Evolutionary conservation across 2,888 invertebrate genomes (phyloP).

Genomic region (Tyria jacobaeae): DNA sequence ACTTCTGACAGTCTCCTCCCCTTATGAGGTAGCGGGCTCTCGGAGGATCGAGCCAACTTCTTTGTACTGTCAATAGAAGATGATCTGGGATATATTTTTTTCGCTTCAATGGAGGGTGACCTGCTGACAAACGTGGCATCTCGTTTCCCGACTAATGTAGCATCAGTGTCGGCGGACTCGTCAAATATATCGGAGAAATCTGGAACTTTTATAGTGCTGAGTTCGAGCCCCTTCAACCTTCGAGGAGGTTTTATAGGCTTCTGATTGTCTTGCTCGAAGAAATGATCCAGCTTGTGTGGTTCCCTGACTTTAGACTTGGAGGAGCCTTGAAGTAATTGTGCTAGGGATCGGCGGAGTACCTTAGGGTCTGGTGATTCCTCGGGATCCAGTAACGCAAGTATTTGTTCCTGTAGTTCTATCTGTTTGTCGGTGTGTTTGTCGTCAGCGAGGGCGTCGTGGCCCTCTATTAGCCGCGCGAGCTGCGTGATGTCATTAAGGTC

Average conservation of each 20-base stretch:
- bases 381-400: conserved; percentile 71
- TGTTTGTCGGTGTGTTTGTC: conserved; percentile 62
- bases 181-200: conserved; percentile 60
- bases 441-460: conserved; percentile 63
- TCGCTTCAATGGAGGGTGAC: conserved; percentile 42
- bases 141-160: conserved; percentile 55
- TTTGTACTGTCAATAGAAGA: conserved; percentile 48
- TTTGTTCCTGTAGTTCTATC: conserved; percentile 73
- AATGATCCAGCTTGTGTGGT: conserved; percentile 57
- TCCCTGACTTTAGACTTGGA: conserved; percentile 60
- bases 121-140: conserved; percentile 47
- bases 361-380: conserved; percentile 73
- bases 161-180: conserved; percentile 70
- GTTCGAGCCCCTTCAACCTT: conserved; percentile 71
- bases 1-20: conserved; percentile 63
- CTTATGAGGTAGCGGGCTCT: conserved; percentile 51
- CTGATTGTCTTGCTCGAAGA: conserved; percentile 60
- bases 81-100: conserved; percentile 46
- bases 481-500: conserved; percentile 76
- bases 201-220: conserved; percentile 55
- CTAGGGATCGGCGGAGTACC: conserved; percentile 65
- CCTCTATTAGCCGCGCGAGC: conserved; percentile 75
- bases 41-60: conserved; percentile 49
- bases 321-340: conserved; percentile 68
- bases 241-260: conserved; percentile 64